phyloP scores from a whole-genome alignment of 1,140 invertebrate genomes.

The Agrilus planipennis region DNA sequence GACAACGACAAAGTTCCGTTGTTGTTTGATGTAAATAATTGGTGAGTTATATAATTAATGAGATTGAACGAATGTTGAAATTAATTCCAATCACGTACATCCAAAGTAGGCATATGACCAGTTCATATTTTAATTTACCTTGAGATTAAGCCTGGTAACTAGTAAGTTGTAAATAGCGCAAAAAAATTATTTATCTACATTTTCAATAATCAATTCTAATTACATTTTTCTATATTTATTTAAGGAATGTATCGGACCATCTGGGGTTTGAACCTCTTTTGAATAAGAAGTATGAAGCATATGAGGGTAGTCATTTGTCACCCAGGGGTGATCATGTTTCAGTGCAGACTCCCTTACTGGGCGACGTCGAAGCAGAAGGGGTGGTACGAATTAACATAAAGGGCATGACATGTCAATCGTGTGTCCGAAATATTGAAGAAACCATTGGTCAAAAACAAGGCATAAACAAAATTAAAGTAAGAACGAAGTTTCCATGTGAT shows the following conservation, averaged over 20 bases:
- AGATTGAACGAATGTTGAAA: too few species aligned
- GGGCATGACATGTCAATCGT: constrained; percentile 78
- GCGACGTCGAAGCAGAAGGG: constrained; percentile 9
- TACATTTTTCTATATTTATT: constrained; percentile 8
- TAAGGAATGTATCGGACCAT: constrained; percentile 25
- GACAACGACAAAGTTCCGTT: too few species aligned
- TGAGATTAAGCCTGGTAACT: too few species aligned
- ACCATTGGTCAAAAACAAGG: constrained; percentile 46
- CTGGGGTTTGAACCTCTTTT: constrained; percentile 25
- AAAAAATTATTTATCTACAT: too few species aligned
- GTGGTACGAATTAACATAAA: constrained; percentile 42
- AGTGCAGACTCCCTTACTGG: background rate
- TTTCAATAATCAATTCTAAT: too few species aligned
- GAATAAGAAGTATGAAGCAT: constrained; percentile 14
- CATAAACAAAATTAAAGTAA: constrained; percentile 52
- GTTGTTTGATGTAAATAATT: too few species aligned
- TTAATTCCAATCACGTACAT: too few species aligned
- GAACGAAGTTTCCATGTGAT: constrained; percentile 16
- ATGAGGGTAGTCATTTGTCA: constrained; percentile 13
- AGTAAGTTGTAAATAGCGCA: too few species aligned
- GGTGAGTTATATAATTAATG: too few species aligned
- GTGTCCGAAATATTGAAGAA: constrained; percentile 62
- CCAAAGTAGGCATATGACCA: too few species aligned
- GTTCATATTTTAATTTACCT: too few species aligned
- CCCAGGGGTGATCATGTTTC: constrained; percentile 16